Evolutionary conservation across 2,797 vertebrate species (phyloP).

Genomic region (Natrix natrix): DNA sequence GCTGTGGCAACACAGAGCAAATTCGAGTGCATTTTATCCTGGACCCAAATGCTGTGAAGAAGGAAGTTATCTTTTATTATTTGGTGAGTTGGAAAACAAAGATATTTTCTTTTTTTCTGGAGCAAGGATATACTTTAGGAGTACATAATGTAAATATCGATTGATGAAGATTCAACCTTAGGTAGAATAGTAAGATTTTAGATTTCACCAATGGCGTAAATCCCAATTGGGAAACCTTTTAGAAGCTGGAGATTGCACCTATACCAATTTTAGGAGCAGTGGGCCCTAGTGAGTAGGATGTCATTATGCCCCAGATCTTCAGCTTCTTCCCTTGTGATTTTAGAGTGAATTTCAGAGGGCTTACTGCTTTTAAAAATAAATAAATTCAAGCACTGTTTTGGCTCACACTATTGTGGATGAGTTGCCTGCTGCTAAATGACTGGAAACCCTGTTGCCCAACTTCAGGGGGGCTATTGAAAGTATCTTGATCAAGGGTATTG

Average conservation of each 20-base stretch:
- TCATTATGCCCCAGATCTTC: not conserved
- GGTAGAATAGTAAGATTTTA: not conserved
- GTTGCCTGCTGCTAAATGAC: not conserved
- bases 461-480: not conserved
- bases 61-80: conserved; percentile 64
- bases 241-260: not conserved
- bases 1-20: conserved; percentile 54
- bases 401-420: not conserved
- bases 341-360: not conserved
- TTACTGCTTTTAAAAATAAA: not conserved
- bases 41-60: conserved; percentile 22
- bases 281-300: not conserved
- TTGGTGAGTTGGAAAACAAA: conserved; percentile 60
- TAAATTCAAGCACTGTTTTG: not conserved
- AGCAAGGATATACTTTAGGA: not conserved
- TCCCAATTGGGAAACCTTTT: not conserved
- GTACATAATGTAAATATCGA: not conserved
- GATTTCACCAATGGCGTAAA: not conserved
- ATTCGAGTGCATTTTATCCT: conserved; percentile 63
- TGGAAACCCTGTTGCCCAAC: not conserved
- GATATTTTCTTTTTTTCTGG: not conserved
- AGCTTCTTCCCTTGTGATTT: not conserved
- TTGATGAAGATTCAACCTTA: not conserved
- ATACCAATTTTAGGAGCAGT: not conserved
- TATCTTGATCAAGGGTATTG: not conserved